A percentile compares a stretch with the other conserved stretches of the same genome.
Conservation (phyloP, 1,140 invertebrate genomes). For the Drosophila repletoides region DNA sequence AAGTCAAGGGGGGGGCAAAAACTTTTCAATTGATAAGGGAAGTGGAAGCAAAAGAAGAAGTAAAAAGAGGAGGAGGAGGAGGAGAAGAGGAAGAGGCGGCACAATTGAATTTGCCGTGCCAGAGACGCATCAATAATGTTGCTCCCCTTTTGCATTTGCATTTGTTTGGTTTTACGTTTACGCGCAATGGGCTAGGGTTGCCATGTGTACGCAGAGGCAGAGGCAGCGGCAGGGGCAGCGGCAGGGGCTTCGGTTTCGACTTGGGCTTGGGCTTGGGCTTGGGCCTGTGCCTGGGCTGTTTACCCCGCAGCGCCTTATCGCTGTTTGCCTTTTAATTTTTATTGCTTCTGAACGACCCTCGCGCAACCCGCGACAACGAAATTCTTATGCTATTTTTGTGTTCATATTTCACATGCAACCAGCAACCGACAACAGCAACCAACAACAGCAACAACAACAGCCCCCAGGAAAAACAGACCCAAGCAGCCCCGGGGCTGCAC, state of each 20-base stretch:
- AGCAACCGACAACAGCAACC: constrained; percentile 7
- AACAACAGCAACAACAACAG: constrained; percentile 11
- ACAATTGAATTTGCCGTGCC: constrained; percentile 70
- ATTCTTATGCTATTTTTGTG: constrained; percentile 70
- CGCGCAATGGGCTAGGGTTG: constrained; percentile 64
- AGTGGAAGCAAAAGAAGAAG: neutral
- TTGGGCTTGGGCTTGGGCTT: no score
- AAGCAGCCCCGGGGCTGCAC: constrained; percentile 42
- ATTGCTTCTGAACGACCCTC: constrained; percentile 47
- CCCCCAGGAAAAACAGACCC: constrained; percentile 33
- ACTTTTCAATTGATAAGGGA: constrained; percentile 28
- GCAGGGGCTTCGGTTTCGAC: no score
- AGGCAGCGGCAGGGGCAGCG: no score
- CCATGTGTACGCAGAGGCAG: constrained; percentile 50
- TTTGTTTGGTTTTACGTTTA: constrained; percentile 60
- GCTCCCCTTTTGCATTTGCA: constrained; percentile 61
- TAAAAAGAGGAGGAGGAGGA: neutral
- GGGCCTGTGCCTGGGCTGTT: neutral
- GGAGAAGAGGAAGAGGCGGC: neutral
- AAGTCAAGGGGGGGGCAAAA: constrained; percentile 22
- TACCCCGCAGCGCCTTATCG: constrained; percentile 52
- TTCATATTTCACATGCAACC: constrained; percentile 67
- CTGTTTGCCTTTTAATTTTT: constrained; percentile 77
- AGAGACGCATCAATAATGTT: constrained; percentile 60
- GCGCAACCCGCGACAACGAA: constrained; percentile 47